Evolutionary conservation across 2,113 vertebrate genomes (phyloP), one percentile per base, ranked within the genome.

Genomic region (Corydoras sp.): DNA sequence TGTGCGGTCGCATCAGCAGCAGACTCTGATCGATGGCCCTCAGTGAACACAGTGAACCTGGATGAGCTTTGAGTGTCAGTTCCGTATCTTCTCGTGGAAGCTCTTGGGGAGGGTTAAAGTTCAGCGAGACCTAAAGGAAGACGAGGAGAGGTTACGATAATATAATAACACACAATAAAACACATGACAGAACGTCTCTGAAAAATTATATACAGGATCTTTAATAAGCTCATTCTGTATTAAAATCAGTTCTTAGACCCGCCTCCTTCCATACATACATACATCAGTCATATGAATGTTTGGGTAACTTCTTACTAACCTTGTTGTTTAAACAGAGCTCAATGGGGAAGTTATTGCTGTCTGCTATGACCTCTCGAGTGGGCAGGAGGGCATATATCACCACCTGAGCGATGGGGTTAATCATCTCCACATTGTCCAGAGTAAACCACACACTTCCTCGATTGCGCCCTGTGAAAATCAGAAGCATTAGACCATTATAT

Each of bases 261-360:
- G 18, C 18, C 18, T 24, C 18, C 18, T 24, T 24, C 2, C 18
- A 24, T 24, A 24, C 18, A 24, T 24, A 24, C 18, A 24, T 24
- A 1, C 18, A 24, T 24, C 18, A 24, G 1, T 24, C 18, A 24
- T 24, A 24, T 24, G 18, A 43, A 43, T 43, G 35, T 8, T 43
- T 43, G 4, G 4, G 35, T 4, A 43, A 43, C 35, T 43, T 43
- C 35, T 43, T 2, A 43, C 65, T 49, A 54, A 95, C 95, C 92
- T 93, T 91, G 85, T 96, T 94, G 10, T 58, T 77, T 67, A 97
- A 88, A 76, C 94, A 97, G 0, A 87, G 84, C 71, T 91, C 82
- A 75, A 91, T 50, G 0, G 80, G 50, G 62, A 91, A 92, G 81
- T 87, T 82, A 60, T 54, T 54, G 79, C 91, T 92, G 84, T 97